Conservation (phyloP, 2,888 invertebrate genomes). For the Sphinx pinastri region DNA sequence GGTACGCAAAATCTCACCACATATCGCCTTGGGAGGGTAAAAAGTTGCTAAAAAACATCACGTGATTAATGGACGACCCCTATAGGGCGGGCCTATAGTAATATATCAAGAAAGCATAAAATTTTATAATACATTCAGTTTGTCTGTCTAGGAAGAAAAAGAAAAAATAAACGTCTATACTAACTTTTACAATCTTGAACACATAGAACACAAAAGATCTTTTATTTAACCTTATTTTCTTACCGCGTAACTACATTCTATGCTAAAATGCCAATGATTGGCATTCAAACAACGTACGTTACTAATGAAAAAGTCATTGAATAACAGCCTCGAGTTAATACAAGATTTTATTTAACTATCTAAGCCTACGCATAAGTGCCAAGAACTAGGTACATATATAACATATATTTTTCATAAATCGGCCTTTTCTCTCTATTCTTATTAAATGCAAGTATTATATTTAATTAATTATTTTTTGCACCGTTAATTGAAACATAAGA, state of each 20-base stretch:
- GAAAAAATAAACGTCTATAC: too few relatives aligned
- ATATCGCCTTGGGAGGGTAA: too few relatives aligned
- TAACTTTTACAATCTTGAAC: too few relatives aligned
- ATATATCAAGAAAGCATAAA: too few relatives aligned
- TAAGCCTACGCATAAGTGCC: background rate
- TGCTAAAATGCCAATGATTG: constrained; percentile 8
- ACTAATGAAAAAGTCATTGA: constrained; percentile 23
- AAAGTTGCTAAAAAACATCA: too few relatives aligned
- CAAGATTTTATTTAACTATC: background rate
- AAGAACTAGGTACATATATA: background rate
- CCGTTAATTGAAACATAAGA: too few relatives aligned
- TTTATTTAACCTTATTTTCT: background rate
- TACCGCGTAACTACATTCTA: background rate
- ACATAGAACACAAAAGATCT: background rate
- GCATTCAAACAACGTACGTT: constrained; percentile 19
- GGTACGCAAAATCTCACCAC: too few relatives aligned
- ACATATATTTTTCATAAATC: background rate
- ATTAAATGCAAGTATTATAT: background rate
- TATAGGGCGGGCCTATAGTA: too few relatives aligned
- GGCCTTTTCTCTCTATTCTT: background rate
- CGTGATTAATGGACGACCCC: too few relatives aligned
- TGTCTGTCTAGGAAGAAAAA: too few relatives aligned
- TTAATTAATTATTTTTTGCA: too few relatives aligned
- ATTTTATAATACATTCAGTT: too few relatives aligned
- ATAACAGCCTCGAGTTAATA: constrained; percentile 21